phyloP scores from a whole-genome alignment of 2,888 invertebrate species.

The Plagodis dolabraria region DNA sequence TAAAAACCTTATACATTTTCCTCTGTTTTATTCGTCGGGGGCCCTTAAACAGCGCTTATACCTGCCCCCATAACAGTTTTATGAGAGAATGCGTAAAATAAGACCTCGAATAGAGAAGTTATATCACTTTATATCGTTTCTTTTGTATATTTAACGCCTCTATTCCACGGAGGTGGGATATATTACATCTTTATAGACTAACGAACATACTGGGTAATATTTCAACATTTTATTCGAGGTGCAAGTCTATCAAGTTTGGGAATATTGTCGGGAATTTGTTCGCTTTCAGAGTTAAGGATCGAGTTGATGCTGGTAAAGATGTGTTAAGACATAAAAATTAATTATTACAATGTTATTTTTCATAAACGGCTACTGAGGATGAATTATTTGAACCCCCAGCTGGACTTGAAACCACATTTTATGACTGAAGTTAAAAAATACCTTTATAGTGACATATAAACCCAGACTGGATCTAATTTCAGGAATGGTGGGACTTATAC shows the following conservation, averaged over 20 bases:
- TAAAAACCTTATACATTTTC: slow-evolving; percentile 69
- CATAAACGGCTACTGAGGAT: too few species aligned
- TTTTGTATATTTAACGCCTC: slow-evolving; percentile 79
- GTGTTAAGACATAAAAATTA: too few species aligned
- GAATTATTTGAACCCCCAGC: too few species aligned
- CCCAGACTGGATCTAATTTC: too few species aligned
- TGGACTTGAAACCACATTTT: too few species aligned
- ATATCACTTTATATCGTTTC: slow-evolving; percentile 75
- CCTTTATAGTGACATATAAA: too few species aligned
- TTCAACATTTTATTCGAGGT: slow-evolving; percentile 34
- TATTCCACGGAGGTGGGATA: slow-evolving; percentile 47
- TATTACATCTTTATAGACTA: slow-evolving; percentile 50
- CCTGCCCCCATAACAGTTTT: slow-evolving; percentile 70
- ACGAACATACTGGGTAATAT: slow-evolving; percentile 32
- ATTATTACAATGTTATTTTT: too few species aligned
- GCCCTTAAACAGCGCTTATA: slow-evolving; percentile 60
- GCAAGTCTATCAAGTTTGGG: slow-evolving; percentile 23
- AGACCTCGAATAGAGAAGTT: slow-evolving; percentile 58
- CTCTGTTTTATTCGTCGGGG: slow-evolving; percentile 64
- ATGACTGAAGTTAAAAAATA: too few species aligned
- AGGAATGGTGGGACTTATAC: too few species aligned
- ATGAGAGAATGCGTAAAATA: slow-evolving; percentile 53
- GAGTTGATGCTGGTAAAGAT: too few species aligned
- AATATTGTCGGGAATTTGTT: slow-evolving; percentile 24
- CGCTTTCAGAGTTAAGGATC: slow-evolving; percentile 14